Percentiles rank a stretch among this genome's conserved stretches.
These are phyloP conservation scores for Nematolebias whitei DNA, from an alignment of 2,113 vertebrate species.

Conservation along the genomic window DNA sequence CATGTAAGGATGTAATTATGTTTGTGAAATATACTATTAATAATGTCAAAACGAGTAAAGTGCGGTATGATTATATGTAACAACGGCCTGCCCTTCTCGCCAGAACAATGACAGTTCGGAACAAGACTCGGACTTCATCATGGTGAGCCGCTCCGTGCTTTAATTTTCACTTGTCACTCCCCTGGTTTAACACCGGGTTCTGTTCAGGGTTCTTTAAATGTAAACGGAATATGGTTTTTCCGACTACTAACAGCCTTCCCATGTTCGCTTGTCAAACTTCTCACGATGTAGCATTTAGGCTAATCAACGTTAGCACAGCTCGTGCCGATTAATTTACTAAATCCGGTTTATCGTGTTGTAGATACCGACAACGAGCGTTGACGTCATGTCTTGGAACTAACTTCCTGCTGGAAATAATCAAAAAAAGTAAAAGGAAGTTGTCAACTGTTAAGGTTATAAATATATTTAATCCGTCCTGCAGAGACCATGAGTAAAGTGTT, in stretches of 20 bases:
- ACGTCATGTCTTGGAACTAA: too few species aligned
- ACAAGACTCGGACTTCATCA: conserved; percentile 8
- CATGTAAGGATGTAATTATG: background rate
- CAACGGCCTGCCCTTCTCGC: background rate
- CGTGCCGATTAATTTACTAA: background rate
- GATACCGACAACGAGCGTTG: too few species aligned
- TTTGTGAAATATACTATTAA: too few species aligned
- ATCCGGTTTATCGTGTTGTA: too few species aligned
- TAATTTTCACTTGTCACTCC: background rate
- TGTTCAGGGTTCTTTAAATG: background rate
- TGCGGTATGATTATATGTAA: background rate
- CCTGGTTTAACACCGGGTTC: too few species aligned
- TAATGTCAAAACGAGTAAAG: too few species aligned
- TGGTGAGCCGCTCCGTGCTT: background rate
- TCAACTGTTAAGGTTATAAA: too few species aligned
- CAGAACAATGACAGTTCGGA: background rate
- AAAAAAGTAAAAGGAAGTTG: too few species aligned
- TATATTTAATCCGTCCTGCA: background rate
- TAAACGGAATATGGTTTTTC: background rate
- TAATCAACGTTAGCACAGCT: background rate
- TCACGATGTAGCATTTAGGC: background rate
- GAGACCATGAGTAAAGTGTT: too few species aligned
- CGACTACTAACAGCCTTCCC: background rate
- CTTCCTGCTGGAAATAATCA: too few species aligned
- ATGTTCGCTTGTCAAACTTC: background rate